A percentile compares a stretch with the other conserved stretches of the same genome.
Conservation (phyloP, 1,140 invertebrate genomes). For the Tachypleus tridentatus region DNA sequence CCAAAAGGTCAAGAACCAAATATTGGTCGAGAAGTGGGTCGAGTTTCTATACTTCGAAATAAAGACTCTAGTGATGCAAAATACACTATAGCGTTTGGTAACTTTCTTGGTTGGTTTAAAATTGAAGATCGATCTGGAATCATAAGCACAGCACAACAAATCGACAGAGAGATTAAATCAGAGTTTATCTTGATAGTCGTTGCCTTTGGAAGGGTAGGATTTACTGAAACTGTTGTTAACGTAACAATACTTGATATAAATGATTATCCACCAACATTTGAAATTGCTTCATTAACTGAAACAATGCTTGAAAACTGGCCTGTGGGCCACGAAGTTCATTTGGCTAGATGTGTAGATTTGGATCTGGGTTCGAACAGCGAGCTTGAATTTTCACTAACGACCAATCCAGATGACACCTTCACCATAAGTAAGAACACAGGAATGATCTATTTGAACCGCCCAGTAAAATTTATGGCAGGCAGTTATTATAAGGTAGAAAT, state of each 20-base stretch:
- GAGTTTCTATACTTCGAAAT: slow-evolving; percentile 43
- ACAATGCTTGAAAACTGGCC: slow-evolving; percentile 61
- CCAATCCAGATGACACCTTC: slow-evolving; percentile 65
- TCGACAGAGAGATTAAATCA: slow-evolving; percentile 69
- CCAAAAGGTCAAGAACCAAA: slow-evolving; percentile 37
- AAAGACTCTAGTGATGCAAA: slow-evolving; percentile 28
- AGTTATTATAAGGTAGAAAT: slow-evolving; percentile 51
- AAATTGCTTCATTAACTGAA: slow-evolving; percentile 57
- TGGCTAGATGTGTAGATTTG: slow-evolving; percentile 65
- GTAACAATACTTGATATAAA: slow-evolving; percentile 76
- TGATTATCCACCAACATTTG: slow-evolving; percentile 76
- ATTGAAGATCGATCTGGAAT: neutral
- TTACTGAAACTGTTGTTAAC: slow-evolving; percentile 56
- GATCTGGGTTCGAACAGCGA: slow-evolving; percentile 71
- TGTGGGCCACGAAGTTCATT: slow-evolving; percentile 77
- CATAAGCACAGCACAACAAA: slow-evolving; percentile 40
- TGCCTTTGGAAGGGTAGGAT: slow-evolving; percentile 39
- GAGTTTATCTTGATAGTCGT: slow-evolving; percentile 62
- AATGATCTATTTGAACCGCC: slow-evolving; percentile 69
- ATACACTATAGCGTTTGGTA: slow-evolving; percentile 71
- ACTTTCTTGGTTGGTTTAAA: slow-evolving; percentile 42
- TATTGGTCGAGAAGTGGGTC: slow-evolving; percentile 55
- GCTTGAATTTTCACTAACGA: slow-evolving; percentile 62
- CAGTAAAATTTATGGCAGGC: slow-evolving; percentile 38
- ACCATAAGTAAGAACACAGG: slow-evolving; percentile 67